phyloP scores from a whole-genome alignment of 1,140 invertebrate species.

The Chlorops oryzae region DNA sequence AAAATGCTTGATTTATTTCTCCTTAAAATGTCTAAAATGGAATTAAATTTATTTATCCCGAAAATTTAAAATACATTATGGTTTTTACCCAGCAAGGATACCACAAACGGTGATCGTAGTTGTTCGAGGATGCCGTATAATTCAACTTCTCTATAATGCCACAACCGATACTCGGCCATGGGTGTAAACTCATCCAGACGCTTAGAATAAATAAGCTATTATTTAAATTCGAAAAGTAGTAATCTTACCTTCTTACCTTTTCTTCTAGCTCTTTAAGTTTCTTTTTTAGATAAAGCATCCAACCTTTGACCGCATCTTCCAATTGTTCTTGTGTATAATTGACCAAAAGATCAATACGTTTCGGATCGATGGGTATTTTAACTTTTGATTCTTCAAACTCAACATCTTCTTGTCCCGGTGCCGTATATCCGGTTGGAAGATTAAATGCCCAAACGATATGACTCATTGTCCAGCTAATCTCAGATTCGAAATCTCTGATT shows the following conservation, averaged over 20 bases:
- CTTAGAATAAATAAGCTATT: constrained; percentile 15
- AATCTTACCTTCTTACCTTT: constrained; percentile 49
- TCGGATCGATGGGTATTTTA: constrained; percentile 48
- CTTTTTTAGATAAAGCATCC: constrained; percentile 59
- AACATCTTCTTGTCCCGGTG: constrained; percentile 36
- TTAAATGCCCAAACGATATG: constrained; percentile 62
- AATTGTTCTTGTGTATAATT: constrained; percentile 53
- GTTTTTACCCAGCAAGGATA: constrained; percentile 51
- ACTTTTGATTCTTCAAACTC: constrained; percentile 52
- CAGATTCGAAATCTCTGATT: constrained; percentile 30
- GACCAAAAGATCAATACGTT: constrained; percentile 48
- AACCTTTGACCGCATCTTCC: constrained; percentile 58
- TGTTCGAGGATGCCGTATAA: constrained; percentile 74
- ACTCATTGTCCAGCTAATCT: constrained; percentile 53
- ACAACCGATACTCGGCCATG: constrained; percentile 74
- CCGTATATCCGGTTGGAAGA: constrained; percentile 56
- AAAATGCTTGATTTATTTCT: constrained; percentile 49
- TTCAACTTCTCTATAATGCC: constrained; percentile 69
- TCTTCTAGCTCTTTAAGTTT: constrained; percentile 52
- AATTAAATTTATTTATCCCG: too few species aligned
- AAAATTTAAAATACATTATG: too few species aligned
- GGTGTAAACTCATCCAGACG: constrained; percentile 64
- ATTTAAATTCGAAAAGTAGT: background rate
- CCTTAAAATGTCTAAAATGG: constrained; percentile 45
- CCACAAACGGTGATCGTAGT: constrained; percentile 63